Evolutionary conservation across 2,113 vertebrate genomes (phyloP).

Genomic region (Lonchura striata): DNA sequence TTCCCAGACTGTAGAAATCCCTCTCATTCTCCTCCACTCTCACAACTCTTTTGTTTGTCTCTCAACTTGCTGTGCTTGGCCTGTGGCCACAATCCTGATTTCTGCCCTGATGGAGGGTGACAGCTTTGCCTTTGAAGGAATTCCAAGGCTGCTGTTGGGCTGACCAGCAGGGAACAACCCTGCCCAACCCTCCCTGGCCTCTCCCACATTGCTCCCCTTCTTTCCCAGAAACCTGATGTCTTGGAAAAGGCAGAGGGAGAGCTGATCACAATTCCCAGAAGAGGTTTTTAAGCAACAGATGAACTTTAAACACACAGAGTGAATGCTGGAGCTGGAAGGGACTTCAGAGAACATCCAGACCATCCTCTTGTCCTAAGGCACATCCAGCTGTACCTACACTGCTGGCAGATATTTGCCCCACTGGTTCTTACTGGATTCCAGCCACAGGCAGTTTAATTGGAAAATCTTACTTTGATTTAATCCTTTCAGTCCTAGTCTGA

Average conservation of each 20-base stretch:
- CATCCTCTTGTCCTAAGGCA: background rate
- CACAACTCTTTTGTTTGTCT: slow-evolving; percentile 24
- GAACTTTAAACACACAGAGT: background rate
- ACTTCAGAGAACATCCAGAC: background rate
- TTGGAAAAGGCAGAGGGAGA: background rate
- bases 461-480: background rate
- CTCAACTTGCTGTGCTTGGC: slow-evolving; percentile 24
- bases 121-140: slow-evolving; percentile 39
- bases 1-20: background rate
- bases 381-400: background rate
- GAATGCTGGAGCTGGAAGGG: background rate
- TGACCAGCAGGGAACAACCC: slow-evolving; percentile 46
- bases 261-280: background rate
- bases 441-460: background rate
- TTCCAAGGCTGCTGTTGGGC: slow-evolving; percentile 38
- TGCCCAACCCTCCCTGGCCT: slow-evolving; percentile 3
- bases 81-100: background rate
- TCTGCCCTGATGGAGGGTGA: slow-evolving; percentile 28
- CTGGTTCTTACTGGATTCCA: background rate
- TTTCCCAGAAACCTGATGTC: slow-evolving; percentile 34
- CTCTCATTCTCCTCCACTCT: background rate
- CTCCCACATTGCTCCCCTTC: background rate
- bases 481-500: background rate
- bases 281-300: background rate
- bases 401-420: background rate